Evolutionary conservation across 2,113 vertebrate species (phyloP).

Genomic region (Periophthalmodon schlosseri): DNA sequence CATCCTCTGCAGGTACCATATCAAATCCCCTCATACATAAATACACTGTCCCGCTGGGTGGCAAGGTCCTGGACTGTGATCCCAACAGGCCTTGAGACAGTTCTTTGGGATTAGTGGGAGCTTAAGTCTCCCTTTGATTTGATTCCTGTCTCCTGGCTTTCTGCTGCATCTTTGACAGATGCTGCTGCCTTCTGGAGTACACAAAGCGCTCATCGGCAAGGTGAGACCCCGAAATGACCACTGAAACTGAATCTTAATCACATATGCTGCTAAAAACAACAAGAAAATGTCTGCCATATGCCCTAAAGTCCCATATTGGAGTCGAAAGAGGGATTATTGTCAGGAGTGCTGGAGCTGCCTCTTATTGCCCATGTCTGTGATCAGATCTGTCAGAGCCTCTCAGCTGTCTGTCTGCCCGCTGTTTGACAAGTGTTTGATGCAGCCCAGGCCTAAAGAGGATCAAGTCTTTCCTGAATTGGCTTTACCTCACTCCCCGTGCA

Average conservation of each 20-base stretch:
- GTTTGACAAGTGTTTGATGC: conserved; percentile 74
- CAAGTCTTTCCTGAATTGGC: conserved; percentile 65
- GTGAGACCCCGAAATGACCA: conserved; percentile 71
- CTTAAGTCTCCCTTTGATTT: conserved; percentile 62
- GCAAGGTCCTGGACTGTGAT: conserved; percentile 57
- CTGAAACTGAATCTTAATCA: conserved; percentile 77
- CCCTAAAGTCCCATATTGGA: conserved; percentile 63
- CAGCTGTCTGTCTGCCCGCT: conserved; percentile 71
- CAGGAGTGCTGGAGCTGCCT: conserved; percentile 51
- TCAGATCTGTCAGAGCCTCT: conserved; percentile 68
- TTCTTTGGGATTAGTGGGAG: conserved; percentile 59
- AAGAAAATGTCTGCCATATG: conserved; percentile 78
- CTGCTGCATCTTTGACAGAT: conserved; percentile 52
- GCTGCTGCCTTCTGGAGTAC: conserved; percentile 48
- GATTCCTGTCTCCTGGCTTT: conserved; percentile 48
- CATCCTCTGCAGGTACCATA: conserved; percentile 48
- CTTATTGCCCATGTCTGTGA: conserved; percentile 63
- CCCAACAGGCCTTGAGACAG: conserved; percentile 51
- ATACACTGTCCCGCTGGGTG: conserved; percentile 50
- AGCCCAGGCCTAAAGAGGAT: conserved; percentile 70
- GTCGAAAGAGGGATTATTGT: conserved; percentile 64
- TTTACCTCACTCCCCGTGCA: conserved; percentile 60
- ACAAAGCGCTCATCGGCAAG: conserved; percentile 52
- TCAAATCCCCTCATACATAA: conserved; percentile 56
- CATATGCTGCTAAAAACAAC: conserved; percentile 63